phyloP scores from a whole-genome alignment of 1,140 invertebrate species.

The Augochlora pura region DNA sequence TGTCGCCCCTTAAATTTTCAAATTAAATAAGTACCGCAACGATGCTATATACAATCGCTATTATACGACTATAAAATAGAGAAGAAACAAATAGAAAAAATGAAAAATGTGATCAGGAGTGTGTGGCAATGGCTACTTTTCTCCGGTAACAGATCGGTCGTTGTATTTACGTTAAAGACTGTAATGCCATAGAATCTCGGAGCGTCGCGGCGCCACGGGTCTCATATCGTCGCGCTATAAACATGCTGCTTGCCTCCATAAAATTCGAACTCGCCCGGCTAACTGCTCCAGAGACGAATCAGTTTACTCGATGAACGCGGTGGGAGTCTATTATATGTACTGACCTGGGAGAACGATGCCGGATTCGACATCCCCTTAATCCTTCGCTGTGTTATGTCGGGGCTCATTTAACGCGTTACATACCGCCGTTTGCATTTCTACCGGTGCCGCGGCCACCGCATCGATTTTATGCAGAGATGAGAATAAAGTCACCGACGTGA shows the following conservation, averaged over 20 bases:
- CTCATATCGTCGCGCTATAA: constrained; percentile 12
- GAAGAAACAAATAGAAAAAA: too few species aligned
- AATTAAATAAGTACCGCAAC: too few species aligned
- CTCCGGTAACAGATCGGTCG: background rate
- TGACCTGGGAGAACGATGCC: background rate
- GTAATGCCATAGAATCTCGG: background rate
- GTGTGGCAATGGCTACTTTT: background rate
- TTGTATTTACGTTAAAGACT: constrained; percentile 19
- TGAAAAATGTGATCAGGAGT: background rate
- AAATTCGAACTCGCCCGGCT: background rate
- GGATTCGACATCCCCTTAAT: background rate
- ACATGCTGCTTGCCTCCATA: background rate
- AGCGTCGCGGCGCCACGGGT: background rate
- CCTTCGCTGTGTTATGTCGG: constrained; percentile 10
- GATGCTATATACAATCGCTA: too few species aligned
- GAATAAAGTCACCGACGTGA: constrained; percentile 10
- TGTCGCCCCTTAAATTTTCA: too few species aligned
- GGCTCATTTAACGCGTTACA: constrained; percentile 26
- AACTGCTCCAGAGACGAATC: constrained; percentile 11
- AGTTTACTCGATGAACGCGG: constrained; percentile 12
- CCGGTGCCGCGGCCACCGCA: background rate
- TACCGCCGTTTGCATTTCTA: constrained; percentile 7
- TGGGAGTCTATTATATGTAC: constrained; percentile 7
- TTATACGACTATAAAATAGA: too few species aligned
- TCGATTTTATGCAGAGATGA: background rate